Evolutionary conservation across 35 echinoderm and acorn worm genomes (phyloP), one percentile per base, ranked within the genome.

Genomic region (Anneissia japonica): DNA sequence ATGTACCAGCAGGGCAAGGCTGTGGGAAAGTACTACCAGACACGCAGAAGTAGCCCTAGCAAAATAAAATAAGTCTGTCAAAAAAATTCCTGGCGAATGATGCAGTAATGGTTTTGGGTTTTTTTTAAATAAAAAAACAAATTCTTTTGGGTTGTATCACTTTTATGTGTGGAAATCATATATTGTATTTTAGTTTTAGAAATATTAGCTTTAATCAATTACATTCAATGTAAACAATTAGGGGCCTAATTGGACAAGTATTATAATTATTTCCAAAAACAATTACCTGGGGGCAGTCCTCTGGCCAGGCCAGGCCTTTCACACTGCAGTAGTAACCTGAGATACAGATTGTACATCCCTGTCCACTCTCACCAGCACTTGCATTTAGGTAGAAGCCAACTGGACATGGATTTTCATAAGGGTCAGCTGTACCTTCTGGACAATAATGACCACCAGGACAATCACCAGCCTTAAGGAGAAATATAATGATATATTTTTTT

Each of bases 401-500:
- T 31, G 91, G 78, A 34, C 95, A 98, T 21, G 95, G 95, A 43
- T 98, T 93, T 31, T 81, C 84, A 73, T 98, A 89, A 0, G 85
- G 81, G 39, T 98, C 83, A 31, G 88, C 95, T 11, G 95, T 98
- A 0, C 95, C 95, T 46, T 81, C 91, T 30, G 95, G 95, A 86
- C 95, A 98, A 74, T 91, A 98, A 80, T 98, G 77, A 40, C 95
- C 95, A 29, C 91, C 95, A 14, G 95, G 95, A 73, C 95, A 98
- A 83, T 98, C 95, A 5, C 89, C 95, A 77, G 95, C 95, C 95
- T 98, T 43, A 33, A 64, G 38, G 31, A 31, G 19, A 81, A 82
- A 79, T 84, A 29, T 46, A 34, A 28, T 7, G 11, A 16, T 36
- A 38, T 10, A 81, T 35, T 17, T 6, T 16, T n/a, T 78, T 81